Evolutionary conservation across 2,113 vertebrate genomes (phyloP).

Genomic region (Phrynosoma blainvillii): DNA sequence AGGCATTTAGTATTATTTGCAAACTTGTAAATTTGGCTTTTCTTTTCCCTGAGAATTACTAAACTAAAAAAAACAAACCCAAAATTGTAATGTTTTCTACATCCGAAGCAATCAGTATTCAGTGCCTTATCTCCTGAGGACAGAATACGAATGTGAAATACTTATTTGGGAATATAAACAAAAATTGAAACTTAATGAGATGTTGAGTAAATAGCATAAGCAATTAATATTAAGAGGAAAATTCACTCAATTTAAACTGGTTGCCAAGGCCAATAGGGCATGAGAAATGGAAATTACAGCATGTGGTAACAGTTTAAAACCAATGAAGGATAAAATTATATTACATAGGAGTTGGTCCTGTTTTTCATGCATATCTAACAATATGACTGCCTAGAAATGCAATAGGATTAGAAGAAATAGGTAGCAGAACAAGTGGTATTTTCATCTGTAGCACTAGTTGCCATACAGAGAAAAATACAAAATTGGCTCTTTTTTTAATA

Average conservation of each 20-base stretch:
- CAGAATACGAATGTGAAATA: not conserved
- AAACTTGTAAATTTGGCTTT: not conserved
- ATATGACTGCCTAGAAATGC: not conserved
- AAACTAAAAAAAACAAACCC: not conserved
- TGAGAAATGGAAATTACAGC: slow-evolving; percentile 27
- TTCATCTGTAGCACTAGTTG: not conserved
- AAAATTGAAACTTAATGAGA: slow-evolving; percentile 11
- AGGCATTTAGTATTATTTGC: not conserved
- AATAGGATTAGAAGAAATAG: not conserved
- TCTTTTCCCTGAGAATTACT: not conserved
- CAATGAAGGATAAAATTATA: not conserved
- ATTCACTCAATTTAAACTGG: not conserved
- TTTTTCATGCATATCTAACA: not conserved
- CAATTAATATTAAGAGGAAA: not conserved
- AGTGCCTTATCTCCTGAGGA: not conserved
- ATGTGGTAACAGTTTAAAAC: slow-evolving; percentile 2
- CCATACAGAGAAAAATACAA: not conserved
- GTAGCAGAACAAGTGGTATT: not conserved
- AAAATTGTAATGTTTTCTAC: not conserved
- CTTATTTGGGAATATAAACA: not conserved
- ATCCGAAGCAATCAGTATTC: not conserved
- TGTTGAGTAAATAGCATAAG: not conserved
- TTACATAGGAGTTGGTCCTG: not conserved
- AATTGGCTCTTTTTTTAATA: not conserved
- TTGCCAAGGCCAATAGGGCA: slow-evolving; percentile 17